Conservation (phyloP, 2,888 invertebrate species). For the Hermaeophaga mercurialis region DNA sequence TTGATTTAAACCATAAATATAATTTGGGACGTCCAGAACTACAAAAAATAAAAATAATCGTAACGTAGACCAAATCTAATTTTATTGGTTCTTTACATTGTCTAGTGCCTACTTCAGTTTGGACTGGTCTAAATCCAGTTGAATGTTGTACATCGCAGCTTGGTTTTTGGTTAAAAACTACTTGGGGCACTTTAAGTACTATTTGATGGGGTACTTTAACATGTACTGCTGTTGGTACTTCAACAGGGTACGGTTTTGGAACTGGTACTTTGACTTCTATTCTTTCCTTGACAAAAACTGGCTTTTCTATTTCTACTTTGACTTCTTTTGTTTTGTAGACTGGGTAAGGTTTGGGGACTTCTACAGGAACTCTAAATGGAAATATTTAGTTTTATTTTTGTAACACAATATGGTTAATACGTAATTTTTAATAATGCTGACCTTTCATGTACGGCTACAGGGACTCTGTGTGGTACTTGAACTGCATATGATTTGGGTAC, state of each 20-base stretch:
- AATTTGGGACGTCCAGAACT: neutral
- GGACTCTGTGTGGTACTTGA: slow-evolving; percentile 43
- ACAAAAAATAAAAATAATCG: neutral
- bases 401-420: neutral
- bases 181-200: slow-evolving; percentile 27
- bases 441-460: slow-evolving; percentile 37
- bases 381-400: neutral
- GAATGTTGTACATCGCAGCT: neutral
- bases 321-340: slow-evolving; percentile 43
- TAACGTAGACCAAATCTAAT: too few relatives aligned
- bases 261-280: slow-evolving; percentile 43
- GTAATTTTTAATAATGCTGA: neutral
- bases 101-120: too few relatives aligned
- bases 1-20: neutral
- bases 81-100: too few relatives aligned
- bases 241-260: slow-evolving; percentile 41
- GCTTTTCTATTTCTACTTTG: slow-evolving; percentile 43
- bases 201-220: slow-evolving; percentile 43
- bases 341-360: slow-evolving; percentile 50
- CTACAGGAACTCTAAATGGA: slow-evolving; percentile 36
- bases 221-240: slow-evolving; percentile 42
- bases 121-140: too few relatives aligned
- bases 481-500: slow-evolving; percentile 46
- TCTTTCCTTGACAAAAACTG: slow-evolving; percentile 44
- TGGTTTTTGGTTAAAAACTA: slow-evolving; percentile 1